A percentile compares a stretch with the other conserved stretches of the same genome.
These are phyloP conservation scores for Lepidotrigona ventralis DNA, from an alignment of 1,140 invertebrate species.

Conservation along the genomic window DNA sequence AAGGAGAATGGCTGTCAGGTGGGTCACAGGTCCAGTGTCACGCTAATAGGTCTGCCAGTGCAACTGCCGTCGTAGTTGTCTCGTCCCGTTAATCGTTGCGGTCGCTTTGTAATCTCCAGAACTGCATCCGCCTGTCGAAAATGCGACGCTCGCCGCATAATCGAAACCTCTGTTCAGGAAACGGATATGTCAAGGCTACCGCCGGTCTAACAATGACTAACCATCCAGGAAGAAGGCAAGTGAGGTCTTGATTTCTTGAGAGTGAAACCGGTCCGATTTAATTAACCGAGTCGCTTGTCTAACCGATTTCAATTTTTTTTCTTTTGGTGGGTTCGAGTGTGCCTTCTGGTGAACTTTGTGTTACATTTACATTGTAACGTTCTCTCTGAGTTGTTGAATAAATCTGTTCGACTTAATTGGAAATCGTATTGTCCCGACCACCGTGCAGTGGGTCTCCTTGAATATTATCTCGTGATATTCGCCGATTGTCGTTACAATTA, in stretches of 20 bases:
- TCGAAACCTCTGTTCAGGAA: neutral
- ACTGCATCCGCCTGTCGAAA: neutral
- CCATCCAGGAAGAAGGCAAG: neutral
- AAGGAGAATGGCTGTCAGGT: constrained; percentile 8
- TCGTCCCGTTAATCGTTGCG: constrained; percentile 35
- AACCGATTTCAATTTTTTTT: neutral
- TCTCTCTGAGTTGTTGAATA: neutral
- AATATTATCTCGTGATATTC: neutral
- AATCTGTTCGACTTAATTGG: neutral
- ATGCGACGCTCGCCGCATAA: neutral
- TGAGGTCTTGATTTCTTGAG: constrained; percentile 22
- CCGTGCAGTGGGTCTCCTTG: neutral
- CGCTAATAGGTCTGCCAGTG: constrained; percentile 10
- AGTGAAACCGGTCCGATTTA: constrained; percentile 26
- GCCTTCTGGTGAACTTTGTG: neutral
- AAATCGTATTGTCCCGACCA: neutral
- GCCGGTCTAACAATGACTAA: too few relatives aligned
- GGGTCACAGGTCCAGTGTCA: neutral
- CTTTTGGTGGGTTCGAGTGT: neutral
- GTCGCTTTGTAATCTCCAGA: constrained; percentile 28
- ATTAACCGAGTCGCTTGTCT: neutral
- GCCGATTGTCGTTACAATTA: neutral
- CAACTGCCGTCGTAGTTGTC: constrained; percentile 18
- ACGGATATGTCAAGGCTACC: neutral
- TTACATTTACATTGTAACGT: neutral